phyloP scores from a whole-genome alignment of 1,140 invertebrate genomes.

The Drosophila teissieri region DNA sequence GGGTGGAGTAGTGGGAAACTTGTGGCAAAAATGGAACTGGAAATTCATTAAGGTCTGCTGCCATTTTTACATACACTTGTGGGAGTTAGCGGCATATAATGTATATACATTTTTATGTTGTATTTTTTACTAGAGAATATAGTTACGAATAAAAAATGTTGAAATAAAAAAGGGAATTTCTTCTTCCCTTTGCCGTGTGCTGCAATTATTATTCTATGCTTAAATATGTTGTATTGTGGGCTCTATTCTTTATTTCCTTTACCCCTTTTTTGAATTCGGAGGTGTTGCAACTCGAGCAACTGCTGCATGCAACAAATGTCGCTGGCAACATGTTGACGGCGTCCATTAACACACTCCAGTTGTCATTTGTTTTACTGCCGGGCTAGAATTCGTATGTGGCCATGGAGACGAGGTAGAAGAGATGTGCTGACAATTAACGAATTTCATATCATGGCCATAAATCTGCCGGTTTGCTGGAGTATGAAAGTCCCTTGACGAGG shows the following conservation, averaged over 20 bases:
- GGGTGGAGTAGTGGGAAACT: conserved; percentile 13
- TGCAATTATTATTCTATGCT: neutral
- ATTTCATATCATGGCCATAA: conserved; percentile 68
- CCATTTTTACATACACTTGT: conserved; percentile 8
- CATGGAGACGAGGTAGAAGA: conserved; percentile 8
- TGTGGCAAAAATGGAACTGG: conserved; percentile 44
- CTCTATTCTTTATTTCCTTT: conserved; percentile 7
- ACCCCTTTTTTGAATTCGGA: conserved; percentile 9
- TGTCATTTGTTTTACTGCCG: conserved; percentile 71
- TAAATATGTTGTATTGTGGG: neutral
- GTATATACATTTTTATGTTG: too few species aligned
- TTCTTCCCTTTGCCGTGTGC: too few species aligned
- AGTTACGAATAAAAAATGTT: too few species aligned
- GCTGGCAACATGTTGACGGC: conserved; percentile 35
- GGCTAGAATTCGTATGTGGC: conserved; percentile 46
- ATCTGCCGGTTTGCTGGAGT: conserved; percentile 48
- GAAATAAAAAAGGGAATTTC: too few species aligned
- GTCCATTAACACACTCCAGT: conserved; percentile 75
- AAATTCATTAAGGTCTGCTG: conserved; percentile 48
- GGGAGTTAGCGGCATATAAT: too few species aligned
- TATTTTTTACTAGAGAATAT: too few species aligned
- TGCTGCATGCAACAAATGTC: conserved; percentile 34
- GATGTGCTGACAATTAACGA: conserved; percentile 65
- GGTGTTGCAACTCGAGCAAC: conserved; percentile 30
- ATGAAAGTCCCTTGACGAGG: conserved; percentile 26